These are phyloP conservation scores for Poecilobothrus nobilitatus DNA, from an alignment of 2,888 invertebrate species.

Conservation along the genomic window DNA sequence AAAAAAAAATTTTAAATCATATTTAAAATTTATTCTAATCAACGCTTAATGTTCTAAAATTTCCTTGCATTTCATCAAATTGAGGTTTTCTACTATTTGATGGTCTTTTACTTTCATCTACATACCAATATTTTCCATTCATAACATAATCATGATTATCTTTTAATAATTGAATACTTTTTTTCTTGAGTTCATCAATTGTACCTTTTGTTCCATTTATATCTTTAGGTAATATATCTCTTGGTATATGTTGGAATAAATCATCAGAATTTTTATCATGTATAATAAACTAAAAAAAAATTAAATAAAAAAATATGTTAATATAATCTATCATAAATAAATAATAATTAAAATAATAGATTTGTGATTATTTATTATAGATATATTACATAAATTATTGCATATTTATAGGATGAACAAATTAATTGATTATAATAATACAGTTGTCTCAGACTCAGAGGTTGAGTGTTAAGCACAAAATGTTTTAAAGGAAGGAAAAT, in stretches of 20 bases:
- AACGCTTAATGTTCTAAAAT: background rate
- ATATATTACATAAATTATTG: too few relatives aligned
- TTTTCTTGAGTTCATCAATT: constrained; percentile 41
- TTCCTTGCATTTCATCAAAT: constrained; percentile 9
- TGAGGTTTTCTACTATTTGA: background rate
- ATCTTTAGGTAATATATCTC: constrained; percentile 52
- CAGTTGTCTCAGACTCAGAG: too few relatives aligned
- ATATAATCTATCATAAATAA: background rate
- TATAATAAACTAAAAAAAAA: constrained; percentile 45
- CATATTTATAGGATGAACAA: too few relatives aligned
- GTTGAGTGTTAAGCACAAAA: too few relatives aligned
- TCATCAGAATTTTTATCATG: constrained; percentile 50
- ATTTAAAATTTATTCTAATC: background rate
- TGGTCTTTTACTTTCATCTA: constrained; percentile 42
- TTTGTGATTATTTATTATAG: too few relatives aligned
- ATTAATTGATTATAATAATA: too few relatives aligned
- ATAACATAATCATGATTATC: constrained; percentile 49
- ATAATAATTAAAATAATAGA: background rate
- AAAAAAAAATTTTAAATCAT: background rate
- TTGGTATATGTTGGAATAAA: constrained; percentile 51
- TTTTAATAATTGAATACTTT: constrained; percentile 40
- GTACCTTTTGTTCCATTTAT: constrained; percentile 52
- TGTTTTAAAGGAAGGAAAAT: too few relatives aligned
- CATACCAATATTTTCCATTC: constrained; percentile 52
- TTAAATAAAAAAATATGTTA: background rate